Base-by-base conservation (phyloP, 2,113 vertebrate genomes). In the Macquaria australasica region DNA sequence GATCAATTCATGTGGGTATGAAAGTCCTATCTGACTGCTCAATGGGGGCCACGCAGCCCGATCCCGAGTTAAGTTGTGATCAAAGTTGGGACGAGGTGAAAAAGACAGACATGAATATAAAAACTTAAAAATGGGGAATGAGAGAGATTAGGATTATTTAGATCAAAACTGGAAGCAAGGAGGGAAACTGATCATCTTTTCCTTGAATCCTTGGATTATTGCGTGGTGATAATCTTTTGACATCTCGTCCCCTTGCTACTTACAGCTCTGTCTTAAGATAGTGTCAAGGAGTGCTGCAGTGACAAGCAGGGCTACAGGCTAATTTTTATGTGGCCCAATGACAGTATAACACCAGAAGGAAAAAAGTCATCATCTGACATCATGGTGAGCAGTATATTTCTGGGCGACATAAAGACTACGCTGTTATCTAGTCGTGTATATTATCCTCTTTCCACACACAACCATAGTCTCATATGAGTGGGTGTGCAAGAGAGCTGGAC, bases 81-180 rank as follows among this genome's bases (percentile, higher is more conserved):
- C 84, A 93, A 94, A 93, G 80, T 86, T 86, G 55, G 72, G 80
- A 82, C 21, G 84, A 88, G 84, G 78, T 79, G 69, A 83, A 72
- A 73, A 83, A 84, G 25, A 83, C 41, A 59, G 66, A 85, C 79
- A 66, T 82, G 60, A 79, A 80, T 84, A 89, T 56, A 83, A 64
- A 85, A 73, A 75, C 0, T 41, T 69, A 37, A 79, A 82, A 73
- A 75, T 60, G 72, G 68, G 20, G 79, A 76, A 81, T 79, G 79
- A 79, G 56, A 51, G 50, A 79, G 91, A 89, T 93, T 92, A 92
- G 90, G 82, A 93, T 92, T 89, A 94, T 90, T 93, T 83, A 72
- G 78, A 89, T 92, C 43, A 77, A 86, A 88, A 92, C 50, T 85
- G 56, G 73, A 81, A 88, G 90, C 72, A 86, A 84, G 89, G 83